Percentiles rank a stretch among this genome's conserved stretches.
Conservation (phyloP, 2,888 invertebrate species). For the Stenurella melanura region DNA sequence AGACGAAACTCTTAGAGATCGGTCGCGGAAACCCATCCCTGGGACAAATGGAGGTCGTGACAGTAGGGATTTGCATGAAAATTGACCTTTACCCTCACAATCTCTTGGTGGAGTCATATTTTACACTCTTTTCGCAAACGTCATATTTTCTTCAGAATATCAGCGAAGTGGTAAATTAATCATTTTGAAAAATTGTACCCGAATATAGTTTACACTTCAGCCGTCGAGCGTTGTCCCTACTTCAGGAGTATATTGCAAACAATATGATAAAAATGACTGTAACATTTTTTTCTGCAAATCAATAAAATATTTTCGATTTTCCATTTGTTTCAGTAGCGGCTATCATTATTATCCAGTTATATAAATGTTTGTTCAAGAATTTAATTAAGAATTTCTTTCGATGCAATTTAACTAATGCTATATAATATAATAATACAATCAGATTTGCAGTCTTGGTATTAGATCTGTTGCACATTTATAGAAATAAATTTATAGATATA, state of each 20-base stretch:
- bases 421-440: too few species aligned
- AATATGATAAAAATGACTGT: background rate
- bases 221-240: too few species aligned
- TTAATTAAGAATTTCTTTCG: too few species aligned
- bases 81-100: constrained; percentile 64
- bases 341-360: too few species aligned
- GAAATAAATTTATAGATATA: too few species aligned
- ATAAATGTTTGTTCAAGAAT: too few species aligned
- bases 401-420: too few species aligned
- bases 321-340: too few species aligned
- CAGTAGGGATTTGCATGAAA: constrained; percentile 69
- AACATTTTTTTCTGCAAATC: background rate
- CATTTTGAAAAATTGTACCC: constrained; percentile 40
- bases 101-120: constrained; percentile 50
- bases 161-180: constrained; percentile 43
- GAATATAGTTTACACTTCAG: background rate
- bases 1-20: constrained; percentile 61
- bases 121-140: constrained; percentile 48
- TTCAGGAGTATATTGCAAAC: background rate
- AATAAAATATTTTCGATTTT: background rate
- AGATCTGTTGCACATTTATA: too few species aligned
- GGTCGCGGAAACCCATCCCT: constrained; percentile 56
- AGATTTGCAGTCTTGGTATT: too few species aligned
- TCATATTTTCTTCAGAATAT: constrained; percentile 45
- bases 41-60: constrained; percentile 67